Evolutionary conservation across 2,888 invertebrate species (phyloP).

Genomic region (Nysson spinosus): DNA sequence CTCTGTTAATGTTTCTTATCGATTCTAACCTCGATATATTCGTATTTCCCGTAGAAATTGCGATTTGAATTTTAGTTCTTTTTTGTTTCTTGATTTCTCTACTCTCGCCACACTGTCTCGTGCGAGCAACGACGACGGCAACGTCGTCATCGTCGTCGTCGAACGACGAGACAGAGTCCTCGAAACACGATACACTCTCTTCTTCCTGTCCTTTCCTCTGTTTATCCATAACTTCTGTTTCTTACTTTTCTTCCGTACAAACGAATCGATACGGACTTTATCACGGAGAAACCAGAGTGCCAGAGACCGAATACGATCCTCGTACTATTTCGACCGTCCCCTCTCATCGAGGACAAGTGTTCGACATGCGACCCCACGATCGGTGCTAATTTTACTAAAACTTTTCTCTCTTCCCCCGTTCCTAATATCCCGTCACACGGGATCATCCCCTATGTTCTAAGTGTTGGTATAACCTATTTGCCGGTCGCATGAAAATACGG

Average conservation of each 20-base stretch:
- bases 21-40: no score
- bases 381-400: not conserved
- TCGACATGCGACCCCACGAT: not conserved
- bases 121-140: not conserved
- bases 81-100: no score
- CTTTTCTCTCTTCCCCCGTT: not conserved
- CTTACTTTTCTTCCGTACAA: slow-evolving; percentile 48
- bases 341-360: slow-evolving; percentile 22
- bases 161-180: slow-evolving; percentile 54
- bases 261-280: slow-evolving; percentile 26
- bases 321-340: slow-evolving; percentile 40
- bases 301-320: slow-evolving; percentile 29
- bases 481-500: not conserved
- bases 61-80: no score
- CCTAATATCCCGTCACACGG: no score
- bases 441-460: no score
- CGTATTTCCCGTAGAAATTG: no score
- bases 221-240: slow-evolving; percentile 50
- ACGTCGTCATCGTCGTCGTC: not conserved
- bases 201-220: slow-evolving; percentile 54
- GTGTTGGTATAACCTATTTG: no score
- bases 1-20: no score
- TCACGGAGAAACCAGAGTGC: slow-evolving; percentile 25
- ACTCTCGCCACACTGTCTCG: no score
- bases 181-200: slow-evolving; percentile 35